Evolutionary conservation across 1,140 invertebrate species (phyloP), one percentile per base, ranked within the genome.

Genomic region (Apis laboriosa): DNA sequence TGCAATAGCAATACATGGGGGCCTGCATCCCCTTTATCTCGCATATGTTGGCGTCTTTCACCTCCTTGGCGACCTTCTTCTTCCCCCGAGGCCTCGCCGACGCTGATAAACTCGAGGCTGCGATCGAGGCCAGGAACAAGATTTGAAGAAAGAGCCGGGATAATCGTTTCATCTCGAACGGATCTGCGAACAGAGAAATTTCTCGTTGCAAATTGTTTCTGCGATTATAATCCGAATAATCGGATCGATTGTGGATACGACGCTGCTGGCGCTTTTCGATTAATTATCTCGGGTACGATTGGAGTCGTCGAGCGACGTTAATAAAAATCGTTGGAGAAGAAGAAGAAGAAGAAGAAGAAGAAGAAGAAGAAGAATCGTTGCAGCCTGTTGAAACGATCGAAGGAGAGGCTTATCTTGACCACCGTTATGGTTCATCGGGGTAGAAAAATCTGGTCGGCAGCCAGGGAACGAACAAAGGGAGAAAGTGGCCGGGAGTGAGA

Each of bases 1-100:
- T 88, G 85, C 95, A 95, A 80, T 94, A 92, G 85, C 95, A 95
- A 68, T 89, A 94, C 2, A 95, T 80, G 15, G 94, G 93, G 0
- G 92, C 77, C 0, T 92, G 86, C 21, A 88, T 85, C 19, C 85
- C 83, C 58, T 93, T 84, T 19, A 95, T 88, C 77, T 94, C 92
- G 86, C 95, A 95, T 3, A 95, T 89, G 82, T 95, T 95, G 11
- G 90, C 64, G 55, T 93, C 92, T 55, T 91, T 90, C 1, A 75
- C 84, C 28, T 93, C 90, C 56, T 91, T 91, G 1, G 77, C 3
- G 0, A 28, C 4, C 68, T 93, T 92, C 75, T 93, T 93, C 17
- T 77, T 89, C 17, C 88, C 90, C 0, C 91, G 90, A 0, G 80
- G 82, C 24, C 84, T 90, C 49, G 87, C 78, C 53, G 87, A 80